A percentile compares a stretch with the other conserved stretches of the same genome.
Evolutionary conservation across 2,888 invertebrate species (phyloP).

Genomic region (Nezara viridula): DNA sequence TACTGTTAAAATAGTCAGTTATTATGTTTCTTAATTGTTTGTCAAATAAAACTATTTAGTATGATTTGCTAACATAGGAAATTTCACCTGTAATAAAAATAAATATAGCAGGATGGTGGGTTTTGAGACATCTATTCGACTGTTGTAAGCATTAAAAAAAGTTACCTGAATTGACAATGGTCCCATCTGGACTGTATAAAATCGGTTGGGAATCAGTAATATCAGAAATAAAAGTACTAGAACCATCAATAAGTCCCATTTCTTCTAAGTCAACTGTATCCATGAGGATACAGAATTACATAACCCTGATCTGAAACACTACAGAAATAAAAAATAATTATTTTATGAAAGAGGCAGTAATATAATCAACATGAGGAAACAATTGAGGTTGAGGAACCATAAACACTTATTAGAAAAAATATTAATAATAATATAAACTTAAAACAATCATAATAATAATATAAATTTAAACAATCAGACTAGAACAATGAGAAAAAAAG

Average conservation of each 20-base stretch:
- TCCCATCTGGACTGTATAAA: constrained; percentile 48
- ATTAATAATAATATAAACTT: neutral
- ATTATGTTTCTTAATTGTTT: too few species aligned
- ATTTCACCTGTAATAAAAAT: too few species aligned
- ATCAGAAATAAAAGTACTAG: constrained; percentile 53
- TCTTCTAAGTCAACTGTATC: constrained; percentile 63
- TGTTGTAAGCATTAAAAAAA: too few species aligned
- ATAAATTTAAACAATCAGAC: too few species aligned
- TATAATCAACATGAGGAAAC: neutral
- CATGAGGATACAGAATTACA: constrained; percentile 51
- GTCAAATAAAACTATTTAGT: too few species aligned
- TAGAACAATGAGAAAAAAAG: too few species aligned
- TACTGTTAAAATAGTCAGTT: too few species aligned
- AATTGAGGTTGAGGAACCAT: neutral
- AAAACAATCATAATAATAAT: neutral
- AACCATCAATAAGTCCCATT: constrained; percentile 60
- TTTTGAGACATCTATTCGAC: too few species aligned
- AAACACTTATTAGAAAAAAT: neutral
- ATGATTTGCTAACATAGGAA: too few species aligned
- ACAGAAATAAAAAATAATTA: neutral
- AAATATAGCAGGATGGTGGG: too few species aligned
- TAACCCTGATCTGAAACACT: constrained; percentile 41
- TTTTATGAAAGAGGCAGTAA: neutral
- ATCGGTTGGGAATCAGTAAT: constrained; percentile 34
- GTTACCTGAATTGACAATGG: constrained; percentile 57